Base-by-base conservation (phyloP, 2,113 vertebrate genomes). In the Dolichallabes microphthalmus region DNA sequence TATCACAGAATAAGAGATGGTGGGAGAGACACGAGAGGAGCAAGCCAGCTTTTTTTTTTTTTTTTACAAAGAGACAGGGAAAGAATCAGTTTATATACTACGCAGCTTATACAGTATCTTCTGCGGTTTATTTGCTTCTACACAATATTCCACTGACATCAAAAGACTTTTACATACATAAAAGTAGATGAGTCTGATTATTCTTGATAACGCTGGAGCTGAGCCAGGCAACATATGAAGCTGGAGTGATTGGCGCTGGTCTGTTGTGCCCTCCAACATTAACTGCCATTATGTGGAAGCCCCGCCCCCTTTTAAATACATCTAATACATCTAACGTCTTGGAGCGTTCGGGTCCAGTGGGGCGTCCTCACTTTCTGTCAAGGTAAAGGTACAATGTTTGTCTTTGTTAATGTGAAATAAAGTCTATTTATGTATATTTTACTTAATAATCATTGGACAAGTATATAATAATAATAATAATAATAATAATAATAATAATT, bases 11-110 rank as follows among this genome's bases (percentile, higher is more conserved):
- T 19, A 69, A 64, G 27, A 14, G 58, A 69, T 53, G 19, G 58
- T 55, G 73, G 68, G 74, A 13, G 50, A 81, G 35, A 82, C 52
- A 53, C 13, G 55, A 50, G 80, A 75, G 60, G 55, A 30, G 60
- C 61, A 82, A 66, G 66, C 30, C 68, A 8, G 39, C 64, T 78
- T 35, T 53, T 45, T 45, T 4, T 39, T 39, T 39, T 4, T 39
- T 39, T 39, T 63, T 32, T 25, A 58, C 25, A 80, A 53, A 32
- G 11, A 63, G 1, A 20, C 17, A 27, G 77, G 8, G 19, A 58
- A 57, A 20, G 76, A 11, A 35, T 32, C 27, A 12, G 50, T 27
- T 30, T 52, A 8, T 15, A 6, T 52, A 9, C 50, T 50, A 25
- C 11, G 20, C 5, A 52, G 52, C n/a, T 45, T 45, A 7, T 45